Conservation (phyloP, 1,140 invertebrate species). For the Bombus waltoni region DNA sequence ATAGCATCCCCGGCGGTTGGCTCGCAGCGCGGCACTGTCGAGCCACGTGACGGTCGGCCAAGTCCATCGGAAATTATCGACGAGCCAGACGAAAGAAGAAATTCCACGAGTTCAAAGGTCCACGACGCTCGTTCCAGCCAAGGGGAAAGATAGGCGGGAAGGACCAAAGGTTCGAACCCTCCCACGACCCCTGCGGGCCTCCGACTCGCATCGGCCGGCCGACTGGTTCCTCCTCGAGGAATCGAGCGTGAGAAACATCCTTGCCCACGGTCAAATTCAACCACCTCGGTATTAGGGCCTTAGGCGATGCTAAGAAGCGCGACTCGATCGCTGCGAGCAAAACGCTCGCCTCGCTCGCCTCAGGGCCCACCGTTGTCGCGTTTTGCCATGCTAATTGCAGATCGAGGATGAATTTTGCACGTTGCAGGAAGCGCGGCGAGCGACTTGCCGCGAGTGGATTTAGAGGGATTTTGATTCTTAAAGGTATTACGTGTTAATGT, state of each 20-base stretch:
- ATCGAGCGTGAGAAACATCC: conserved; percentile 72
- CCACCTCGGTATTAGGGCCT: conserved; percentile 70
- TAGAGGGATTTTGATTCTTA: no score
- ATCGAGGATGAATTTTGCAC: no score
- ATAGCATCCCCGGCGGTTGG: background rate
- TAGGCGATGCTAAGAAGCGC: conserved; percentile 65
- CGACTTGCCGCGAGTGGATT: no score
- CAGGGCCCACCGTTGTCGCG: background rate
- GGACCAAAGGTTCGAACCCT: conserved; percentile 66
- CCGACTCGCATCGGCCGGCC: conserved; percentile 17
- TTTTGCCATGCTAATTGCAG: background rate
- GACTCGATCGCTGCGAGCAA: background rate
- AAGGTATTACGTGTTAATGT: no score
- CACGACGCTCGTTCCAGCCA: conserved; percentile 34
- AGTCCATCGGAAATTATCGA: conserved; percentile 59
- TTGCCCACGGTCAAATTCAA: conserved; percentile 73
- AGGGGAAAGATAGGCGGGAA: conserved; percentile 56
- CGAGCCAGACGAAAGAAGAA: conserved; percentile 44
- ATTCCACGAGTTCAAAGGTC: conserved; percentile 73
- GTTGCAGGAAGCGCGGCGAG: no score
- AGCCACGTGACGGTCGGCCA: conserved; percentile 1
- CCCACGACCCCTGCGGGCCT: conserved; percentile 71
- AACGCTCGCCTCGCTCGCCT: background rate
- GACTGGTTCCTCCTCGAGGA: conserved; percentile 42
- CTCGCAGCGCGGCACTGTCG: background rate